Percentiles rank a stretch among this genome's conserved stretches.
phyloP scores from a whole-genome alignment of 2,113 vertebrate species.

The Zosterops japonicus region DNA sequence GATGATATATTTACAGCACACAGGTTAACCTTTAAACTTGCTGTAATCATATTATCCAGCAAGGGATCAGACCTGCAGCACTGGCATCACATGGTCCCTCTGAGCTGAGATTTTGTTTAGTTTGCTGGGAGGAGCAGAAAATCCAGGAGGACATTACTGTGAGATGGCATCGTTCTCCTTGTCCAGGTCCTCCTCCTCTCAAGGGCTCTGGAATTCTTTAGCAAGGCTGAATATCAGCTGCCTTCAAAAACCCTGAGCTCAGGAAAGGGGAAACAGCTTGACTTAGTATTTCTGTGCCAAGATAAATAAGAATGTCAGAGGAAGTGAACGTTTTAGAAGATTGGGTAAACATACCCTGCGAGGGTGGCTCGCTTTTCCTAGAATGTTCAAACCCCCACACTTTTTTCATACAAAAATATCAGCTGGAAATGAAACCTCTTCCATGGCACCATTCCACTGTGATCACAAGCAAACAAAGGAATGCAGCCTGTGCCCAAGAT shows the following conservation, averaged over 20 bases:
- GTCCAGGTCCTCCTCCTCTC: background rate
- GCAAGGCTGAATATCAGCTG: background rate
- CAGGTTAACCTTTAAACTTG: background rate
- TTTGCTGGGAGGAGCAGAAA: background rate
- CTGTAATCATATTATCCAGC: slow-evolving; percentile 1
- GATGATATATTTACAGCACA: slow-evolving; percentile 23
- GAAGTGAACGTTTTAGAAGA: background rate
- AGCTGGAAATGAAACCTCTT: background rate
- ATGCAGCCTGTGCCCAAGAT: background rate
- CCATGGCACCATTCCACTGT: background rate
- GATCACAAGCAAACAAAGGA: background rate
- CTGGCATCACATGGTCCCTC: background rate
- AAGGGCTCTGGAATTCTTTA: background rate
- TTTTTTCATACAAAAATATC: background rate
- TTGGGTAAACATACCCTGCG: background rate
- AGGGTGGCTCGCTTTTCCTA: background rate
- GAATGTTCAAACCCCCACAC: background rate
- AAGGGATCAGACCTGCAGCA: background rate
- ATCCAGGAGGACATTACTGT: background rate
- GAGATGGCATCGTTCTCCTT: background rate
- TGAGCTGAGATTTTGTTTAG: background rate
- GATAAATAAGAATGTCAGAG: slow-evolving; percentile 41
- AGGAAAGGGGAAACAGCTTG: slow-evolving; percentile 23
- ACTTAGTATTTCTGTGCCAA: slow-evolving; percentile 11
- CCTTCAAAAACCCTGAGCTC: background rate